Conservation (phyloP, 2,888 invertebrate species). For the Polia nebulosa region DNA sequence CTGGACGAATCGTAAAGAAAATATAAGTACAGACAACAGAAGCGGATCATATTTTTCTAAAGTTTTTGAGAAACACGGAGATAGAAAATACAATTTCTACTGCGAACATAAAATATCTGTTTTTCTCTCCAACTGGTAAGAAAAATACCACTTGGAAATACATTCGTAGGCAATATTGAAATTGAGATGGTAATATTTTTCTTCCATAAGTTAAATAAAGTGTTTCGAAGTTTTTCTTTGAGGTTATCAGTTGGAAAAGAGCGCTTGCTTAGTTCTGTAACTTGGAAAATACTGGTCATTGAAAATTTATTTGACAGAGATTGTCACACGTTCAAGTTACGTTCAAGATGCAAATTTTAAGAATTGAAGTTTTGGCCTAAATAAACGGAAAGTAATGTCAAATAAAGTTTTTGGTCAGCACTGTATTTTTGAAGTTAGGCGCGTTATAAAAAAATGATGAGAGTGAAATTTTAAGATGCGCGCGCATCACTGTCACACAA, state of each 20-base stretch:
- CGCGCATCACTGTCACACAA: too few species aligned
- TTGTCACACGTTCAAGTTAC: too few species aligned
- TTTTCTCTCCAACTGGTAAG: not conserved
- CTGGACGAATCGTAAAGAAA: too few species aligned
- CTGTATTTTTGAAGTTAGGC: too few species aligned
- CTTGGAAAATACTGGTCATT: not conserved
- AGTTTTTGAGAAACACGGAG: not conserved
- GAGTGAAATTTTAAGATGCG: too few species aligned
- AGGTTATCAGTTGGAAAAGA: not conserved
- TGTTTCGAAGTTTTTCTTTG: conserved; percentile 28
- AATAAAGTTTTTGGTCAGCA: too few species aligned
- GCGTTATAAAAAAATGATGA: too few species aligned
- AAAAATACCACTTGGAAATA: conserved; percentile 24
- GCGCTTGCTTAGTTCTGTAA: not conserved
- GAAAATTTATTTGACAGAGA: not conserved
- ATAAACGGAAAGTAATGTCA: too few species aligned
- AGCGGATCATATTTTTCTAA: conserved; percentile 17
- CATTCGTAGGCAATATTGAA: conserved; percentile 6
- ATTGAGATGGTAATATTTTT: conserved; percentile 26
- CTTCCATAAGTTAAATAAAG: not conserved
- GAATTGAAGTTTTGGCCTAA: too few species aligned
- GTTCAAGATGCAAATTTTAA: too few species aligned
- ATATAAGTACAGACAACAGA: not conserved
- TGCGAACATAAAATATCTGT: not conserved
- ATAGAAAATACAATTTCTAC: not conserved